phyloP scores from a whole-genome alignment of 30 jellyfish, hydroid and myxozoan genomes.

The Aurelia aurita complex sp. Pacific region DNA sequence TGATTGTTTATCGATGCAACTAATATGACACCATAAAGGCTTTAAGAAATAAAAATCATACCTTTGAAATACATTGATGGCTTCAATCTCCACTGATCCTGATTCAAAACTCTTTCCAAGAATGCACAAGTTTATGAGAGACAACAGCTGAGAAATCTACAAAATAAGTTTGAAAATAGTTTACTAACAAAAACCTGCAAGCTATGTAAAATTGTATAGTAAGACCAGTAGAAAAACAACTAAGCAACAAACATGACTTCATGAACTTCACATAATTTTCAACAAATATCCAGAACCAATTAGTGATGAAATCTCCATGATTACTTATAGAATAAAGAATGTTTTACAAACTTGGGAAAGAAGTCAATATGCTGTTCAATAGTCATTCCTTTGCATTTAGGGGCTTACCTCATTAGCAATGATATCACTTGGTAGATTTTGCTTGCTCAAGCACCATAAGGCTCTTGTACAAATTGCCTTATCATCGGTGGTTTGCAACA shows the following conservation, averaged over 20 bases:
- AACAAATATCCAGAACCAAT: too few species aligned
- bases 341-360: too few species aligned
- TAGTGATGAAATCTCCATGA: too few species aligned
- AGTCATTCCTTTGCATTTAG: too few species aligned
- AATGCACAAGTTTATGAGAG: constrained; percentile 16
- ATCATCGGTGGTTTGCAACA: constrained; percentile 51
- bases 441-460: constrained; percentile 77
- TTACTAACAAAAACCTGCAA: too few species aligned
- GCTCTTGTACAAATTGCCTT: constrained; percentile 65
- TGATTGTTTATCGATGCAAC: neutral
- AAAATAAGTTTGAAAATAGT: neutral
- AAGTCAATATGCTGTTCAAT: too few species aligned
- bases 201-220: too few species aligned
- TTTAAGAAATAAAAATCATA: neutral
- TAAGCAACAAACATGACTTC: too few species aligned
- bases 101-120: constrained; percentile 51
- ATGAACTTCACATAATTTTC: too few species aligned
- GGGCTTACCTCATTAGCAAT: constrained; percentile 44
- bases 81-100: constrained; percentile 47
- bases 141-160: constrained; percentile 10
- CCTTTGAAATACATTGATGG: constrained; percentile 48
- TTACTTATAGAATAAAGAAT: too few species aligned
- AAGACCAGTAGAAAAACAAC: too few species aligned
- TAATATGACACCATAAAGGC: neutral
- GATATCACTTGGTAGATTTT: constrained; percentile 38